Conservation (phyloP, 2,113 vertebrate genomes). For the Apteryx mantelli region DNA sequence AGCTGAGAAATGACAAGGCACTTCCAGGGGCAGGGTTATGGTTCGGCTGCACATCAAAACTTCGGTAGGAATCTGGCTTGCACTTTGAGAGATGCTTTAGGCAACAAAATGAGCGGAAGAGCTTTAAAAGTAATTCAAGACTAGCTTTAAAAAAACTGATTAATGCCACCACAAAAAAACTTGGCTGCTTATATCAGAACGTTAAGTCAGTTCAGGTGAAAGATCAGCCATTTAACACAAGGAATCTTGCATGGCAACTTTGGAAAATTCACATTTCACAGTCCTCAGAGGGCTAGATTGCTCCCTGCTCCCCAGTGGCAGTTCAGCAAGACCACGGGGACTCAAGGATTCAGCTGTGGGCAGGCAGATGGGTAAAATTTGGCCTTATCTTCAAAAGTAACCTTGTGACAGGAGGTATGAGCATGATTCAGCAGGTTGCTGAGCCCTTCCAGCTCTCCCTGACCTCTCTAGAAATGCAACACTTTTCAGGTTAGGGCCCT, state of each 20-base stretch:
- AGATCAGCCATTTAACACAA: fast-evolving
- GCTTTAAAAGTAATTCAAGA: neutral
- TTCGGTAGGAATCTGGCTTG: neutral
- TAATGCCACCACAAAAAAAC: neutral
- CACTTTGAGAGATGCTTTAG: neutral
- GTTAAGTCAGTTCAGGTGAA: neutral
- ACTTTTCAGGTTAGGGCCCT: neutral
- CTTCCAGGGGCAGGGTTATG: neutral
- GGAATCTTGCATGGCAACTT: neutral
- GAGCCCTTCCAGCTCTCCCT: neutral
- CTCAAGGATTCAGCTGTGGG: neutral
- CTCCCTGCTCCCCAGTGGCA: fast-evolving
- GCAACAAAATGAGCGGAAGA: constrained; percentile 1
- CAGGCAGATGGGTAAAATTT: neutral
- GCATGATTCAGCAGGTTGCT: neutral
- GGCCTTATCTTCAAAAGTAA: neutral
- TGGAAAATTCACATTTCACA: neutral
- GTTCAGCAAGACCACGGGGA: neutral
- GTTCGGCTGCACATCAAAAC: neutral
- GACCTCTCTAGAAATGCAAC: neutral
- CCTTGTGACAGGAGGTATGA: neutral
- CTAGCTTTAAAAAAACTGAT: neutral
- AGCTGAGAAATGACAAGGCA: neutral
- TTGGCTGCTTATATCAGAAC: neutral
- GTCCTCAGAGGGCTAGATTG: no score